Evolutionary conservation across 2,113 vertebrate genomes (phyloP).

Genomic region (Choloepus hoffmanni): DNA sequence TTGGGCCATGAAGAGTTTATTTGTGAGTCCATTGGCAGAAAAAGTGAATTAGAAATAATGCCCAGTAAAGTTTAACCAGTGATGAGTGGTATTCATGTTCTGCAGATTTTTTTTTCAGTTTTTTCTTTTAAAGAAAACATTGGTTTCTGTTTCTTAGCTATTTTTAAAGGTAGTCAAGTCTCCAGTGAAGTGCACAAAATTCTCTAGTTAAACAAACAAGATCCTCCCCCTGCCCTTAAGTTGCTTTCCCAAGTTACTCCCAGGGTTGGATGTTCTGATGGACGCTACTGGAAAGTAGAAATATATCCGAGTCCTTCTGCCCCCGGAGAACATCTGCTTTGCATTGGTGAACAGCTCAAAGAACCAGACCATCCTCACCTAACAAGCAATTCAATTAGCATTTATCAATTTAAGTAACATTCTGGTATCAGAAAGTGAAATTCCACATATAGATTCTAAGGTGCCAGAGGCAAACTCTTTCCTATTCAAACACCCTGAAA

Average conservation of each 20-base stretch:
- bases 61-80: not conserved
- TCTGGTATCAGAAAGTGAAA: not conserved
- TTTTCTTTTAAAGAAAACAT: not conserved
- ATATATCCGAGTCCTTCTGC: not conserved
- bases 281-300: not conserved
- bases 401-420: not conserved
- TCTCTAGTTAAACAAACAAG: conserved; percentile 11
- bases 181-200: not conserved
- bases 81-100: not conserved
- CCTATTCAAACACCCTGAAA: not conserved
- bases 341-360: not conserved
- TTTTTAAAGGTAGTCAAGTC: conserved; percentile 27
- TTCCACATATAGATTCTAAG: not conserved
- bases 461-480: not conserved
- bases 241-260: not conserved
- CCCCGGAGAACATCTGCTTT: conserved; percentile 19
- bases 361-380: not conserved
- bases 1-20: not conserved
- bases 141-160: conserved; percentile 22
- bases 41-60: conserved; percentile 37
- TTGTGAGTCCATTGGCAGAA: not conserved
- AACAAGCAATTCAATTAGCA: not conserved
- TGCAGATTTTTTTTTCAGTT: not conserved
- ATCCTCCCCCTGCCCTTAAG: not conserved
- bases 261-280: fast-evolving